These are phyloP conservation scores for Lepus timidus DNA, from an alignment of 2,113 vertebrate genomes.

Conservation along the genomic window DNA sequence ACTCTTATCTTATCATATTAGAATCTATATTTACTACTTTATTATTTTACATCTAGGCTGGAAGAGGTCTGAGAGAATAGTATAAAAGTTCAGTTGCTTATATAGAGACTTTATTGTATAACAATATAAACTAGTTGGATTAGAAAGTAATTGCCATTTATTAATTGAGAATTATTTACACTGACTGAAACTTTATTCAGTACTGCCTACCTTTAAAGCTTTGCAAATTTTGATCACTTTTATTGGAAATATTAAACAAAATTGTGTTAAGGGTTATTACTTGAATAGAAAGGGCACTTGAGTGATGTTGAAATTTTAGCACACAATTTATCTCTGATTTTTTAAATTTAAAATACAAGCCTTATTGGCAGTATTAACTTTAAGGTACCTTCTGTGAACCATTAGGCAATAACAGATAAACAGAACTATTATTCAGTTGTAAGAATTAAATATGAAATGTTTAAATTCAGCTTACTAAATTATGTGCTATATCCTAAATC, in stretches of 20 bases:
- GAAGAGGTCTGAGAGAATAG: neutral
- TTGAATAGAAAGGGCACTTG: neutral
- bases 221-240: neutral
- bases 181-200: neutral
- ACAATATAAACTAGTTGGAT: neutral
- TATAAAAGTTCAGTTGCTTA: neutral
- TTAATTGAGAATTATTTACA: neutral
- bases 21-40: neutral
- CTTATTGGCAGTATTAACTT: neutral
- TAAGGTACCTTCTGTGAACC: conserved; percentile 15
- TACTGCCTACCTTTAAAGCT: neutral
- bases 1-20: neutral
- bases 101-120: neutral
- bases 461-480: neutral
- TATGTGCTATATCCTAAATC: neutral
- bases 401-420: neutral
- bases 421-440: neutral
- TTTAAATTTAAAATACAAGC: conserved; percentile 17
- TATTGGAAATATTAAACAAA: conserved; percentile 12
- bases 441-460: neutral
- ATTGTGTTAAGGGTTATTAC: neutral
- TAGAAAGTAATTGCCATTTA: neutral
- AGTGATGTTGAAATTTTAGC: neutral
- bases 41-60: neutral
- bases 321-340: neutral